Percentiles rank a stretch among this genome's conserved stretches.
Evolutionary conservation across 30 jellyfish, hydroid and myxozoan genomes (phyloP).

Genomic region (Aurelia aurita complex sp. Pacific): DNA sequence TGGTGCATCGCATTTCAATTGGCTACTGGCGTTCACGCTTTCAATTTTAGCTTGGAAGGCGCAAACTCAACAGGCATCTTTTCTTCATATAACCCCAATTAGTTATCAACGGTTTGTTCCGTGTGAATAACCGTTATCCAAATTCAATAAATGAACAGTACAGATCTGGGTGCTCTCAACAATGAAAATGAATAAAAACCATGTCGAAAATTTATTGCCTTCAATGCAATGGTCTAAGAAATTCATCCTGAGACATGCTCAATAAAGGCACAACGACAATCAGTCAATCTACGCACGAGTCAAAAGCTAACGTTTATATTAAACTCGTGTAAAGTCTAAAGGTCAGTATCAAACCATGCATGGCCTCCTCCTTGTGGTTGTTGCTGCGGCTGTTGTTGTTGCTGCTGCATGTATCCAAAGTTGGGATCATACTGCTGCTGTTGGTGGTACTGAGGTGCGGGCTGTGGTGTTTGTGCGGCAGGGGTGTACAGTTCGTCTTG

Average conservation of each 20-base stretch:
- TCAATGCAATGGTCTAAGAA: neutral
- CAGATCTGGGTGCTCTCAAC: neutral
- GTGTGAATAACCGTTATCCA: too few species aligned
- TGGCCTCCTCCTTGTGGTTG: conserved; percentile 83
- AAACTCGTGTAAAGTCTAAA: conserved; percentile 45
- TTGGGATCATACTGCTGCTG: conserved; percentile 74
- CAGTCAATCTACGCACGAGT: conserved; percentile 32
- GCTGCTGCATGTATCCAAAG: conserved; percentile 75
- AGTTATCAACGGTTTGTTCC: too few species aligned
- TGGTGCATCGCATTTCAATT: too few species aligned
- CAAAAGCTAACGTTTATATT: conserved; percentile 15
- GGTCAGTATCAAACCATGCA: conserved; percentile 98
- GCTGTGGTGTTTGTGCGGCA: conserved; percentile 76
- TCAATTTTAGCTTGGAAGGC: too few species aligned
- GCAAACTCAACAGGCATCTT: too few species aligned
- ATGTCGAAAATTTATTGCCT: conserved; percentile 1
- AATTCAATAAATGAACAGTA: too few species aligned
- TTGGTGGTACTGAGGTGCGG: conserved; percentile 74
- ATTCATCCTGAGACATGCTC: neutral
- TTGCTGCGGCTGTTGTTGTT: conserved; percentile 67
- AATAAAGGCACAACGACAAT: conserved; percentile 5
- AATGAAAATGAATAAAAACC: neutral
- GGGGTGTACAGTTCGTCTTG: conserved; percentile 96
- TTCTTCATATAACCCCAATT: too few species aligned
- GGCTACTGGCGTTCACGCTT: too few species aligned